phyloP scores from a whole-genome alignment of 1,140 invertebrate species.

The Drosophila ananassae region DNA sequence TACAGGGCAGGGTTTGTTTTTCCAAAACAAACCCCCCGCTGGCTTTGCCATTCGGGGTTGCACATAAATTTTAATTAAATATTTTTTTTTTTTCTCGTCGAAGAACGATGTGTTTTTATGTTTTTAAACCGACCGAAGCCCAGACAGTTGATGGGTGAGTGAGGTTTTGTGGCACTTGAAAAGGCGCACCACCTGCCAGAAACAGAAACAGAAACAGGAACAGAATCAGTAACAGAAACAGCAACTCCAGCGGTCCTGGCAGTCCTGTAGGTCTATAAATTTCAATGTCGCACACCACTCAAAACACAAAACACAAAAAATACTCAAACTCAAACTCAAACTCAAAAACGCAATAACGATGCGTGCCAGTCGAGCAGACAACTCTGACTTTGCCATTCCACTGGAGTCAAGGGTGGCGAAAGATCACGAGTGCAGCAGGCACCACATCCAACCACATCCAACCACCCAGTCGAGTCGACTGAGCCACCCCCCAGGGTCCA shows the following conservation, averaged over 20 bases:
- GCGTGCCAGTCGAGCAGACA: conserved; percentile 25
- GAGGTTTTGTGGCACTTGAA: conserved; percentile 53
- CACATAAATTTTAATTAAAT: conserved; percentile 82
- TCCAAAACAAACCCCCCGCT: conserved; percentile 28
- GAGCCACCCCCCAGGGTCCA: conserved; percentile 17
- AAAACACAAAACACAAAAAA: conserved; percentile 9
- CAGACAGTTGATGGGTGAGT: conserved; percentile 52
- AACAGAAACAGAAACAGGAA: conserved; percentile 10
- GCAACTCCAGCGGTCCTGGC: neutral
- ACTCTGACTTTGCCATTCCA: conserved; percentile 29
- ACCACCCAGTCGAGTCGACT: too few species aligned
- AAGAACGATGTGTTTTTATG: conserved; percentile 25
- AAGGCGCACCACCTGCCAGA: conserved; percentile 38
- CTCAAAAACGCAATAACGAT: neutral
- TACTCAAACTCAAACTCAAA: conserved; percentile 7
- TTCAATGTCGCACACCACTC: conserved; percentile 70
- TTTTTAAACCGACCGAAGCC: conserved; percentile 10
- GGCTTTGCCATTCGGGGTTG: conserved; percentile 51
- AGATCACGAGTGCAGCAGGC: conserved; percentile 30
- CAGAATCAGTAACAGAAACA: neutral
- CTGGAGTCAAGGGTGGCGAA: conserved; percentile 28
- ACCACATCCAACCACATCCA: neutral
- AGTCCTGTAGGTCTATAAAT: conserved; percentile 57
- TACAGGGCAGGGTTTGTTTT: neutral
- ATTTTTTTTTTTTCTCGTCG: conserved; percentile 63